Conservation (phyloP, 2,797 vertebrate genomes). For the Chaetodon trifasciatus region DNA sequence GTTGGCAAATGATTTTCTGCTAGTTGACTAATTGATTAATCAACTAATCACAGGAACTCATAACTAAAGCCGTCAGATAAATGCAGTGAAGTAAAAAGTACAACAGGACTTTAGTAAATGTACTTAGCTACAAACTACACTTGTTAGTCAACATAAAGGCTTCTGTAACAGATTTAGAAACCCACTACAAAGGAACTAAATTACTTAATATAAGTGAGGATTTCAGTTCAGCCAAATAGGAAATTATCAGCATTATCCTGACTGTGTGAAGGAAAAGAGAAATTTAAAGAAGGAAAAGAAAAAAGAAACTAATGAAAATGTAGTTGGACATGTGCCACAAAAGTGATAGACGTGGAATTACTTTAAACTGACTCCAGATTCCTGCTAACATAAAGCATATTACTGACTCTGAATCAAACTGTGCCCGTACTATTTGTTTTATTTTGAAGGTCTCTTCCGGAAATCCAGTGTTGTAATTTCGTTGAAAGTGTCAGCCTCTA, state of each 20-base stretch:
- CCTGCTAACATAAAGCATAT: no score
- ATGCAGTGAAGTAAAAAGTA: no score
- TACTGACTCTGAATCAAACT: not conserved
- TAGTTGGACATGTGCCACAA: no score
- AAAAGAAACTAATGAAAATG: not conserved
- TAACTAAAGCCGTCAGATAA: no score
- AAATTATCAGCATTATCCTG: not conserved
- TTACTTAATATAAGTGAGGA: not conserved
- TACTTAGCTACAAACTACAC: no score
- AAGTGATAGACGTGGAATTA: not conserved
- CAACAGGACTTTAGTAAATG: no score
- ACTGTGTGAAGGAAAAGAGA: not conserved
- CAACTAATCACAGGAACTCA: no score
- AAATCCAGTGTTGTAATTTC: accelerated
- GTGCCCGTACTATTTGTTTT: not conserved
- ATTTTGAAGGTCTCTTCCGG: slow-evolving; percentile 26
- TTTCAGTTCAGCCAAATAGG: not conserved
- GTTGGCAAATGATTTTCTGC: no score
- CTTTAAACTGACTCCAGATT: not conserved
- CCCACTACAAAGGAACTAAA: not conserved
- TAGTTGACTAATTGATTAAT: no score
- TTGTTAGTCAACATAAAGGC: no score
- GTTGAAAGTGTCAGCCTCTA: accelerated
- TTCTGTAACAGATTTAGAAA: not conserved
- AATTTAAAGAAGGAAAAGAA: not conserved